Evolutionary conservation across 2,113 vertebrate genomes (phyloP).

Genomic region (Calidris pygmaea): DNA sequence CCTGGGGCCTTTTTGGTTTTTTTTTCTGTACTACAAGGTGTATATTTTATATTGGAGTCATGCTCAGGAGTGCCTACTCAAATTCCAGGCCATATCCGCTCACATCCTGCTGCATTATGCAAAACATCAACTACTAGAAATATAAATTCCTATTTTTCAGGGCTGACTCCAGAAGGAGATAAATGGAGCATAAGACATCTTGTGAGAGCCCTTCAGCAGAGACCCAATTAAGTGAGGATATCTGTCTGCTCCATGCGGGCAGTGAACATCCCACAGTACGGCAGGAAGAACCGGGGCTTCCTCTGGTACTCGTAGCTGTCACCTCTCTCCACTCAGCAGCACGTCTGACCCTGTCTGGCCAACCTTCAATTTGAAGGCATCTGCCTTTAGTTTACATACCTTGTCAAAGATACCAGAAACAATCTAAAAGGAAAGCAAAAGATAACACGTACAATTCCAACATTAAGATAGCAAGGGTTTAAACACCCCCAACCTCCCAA

Average conservation of each 20-base stretch:
- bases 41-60: neutral
- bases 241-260: neutral
- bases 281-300: neutral
- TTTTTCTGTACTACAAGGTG: neutral
- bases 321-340: neutral
- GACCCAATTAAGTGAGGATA: neutral
- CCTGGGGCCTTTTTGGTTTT: neutral
- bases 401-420: neutral
- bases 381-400: neutral
- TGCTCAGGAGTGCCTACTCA: neutral
- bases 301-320: neutral
- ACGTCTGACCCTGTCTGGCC: neutral
- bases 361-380: neutral
- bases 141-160: neutral
- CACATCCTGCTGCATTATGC: neutral
- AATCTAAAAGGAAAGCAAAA: neutral
- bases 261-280: accelerated
- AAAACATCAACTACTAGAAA: neutral
- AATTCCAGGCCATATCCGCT: neutral
- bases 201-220: neutral
- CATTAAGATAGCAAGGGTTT: neutral
- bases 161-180: neutral
- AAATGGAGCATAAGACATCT: neutral
- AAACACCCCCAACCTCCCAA: neutral
- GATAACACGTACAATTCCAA: neutral